phyloP scores from a whole-genome alignment of 2,113 vertebrate genomes.

The Onychostruthus taczanowskii region DNA sequence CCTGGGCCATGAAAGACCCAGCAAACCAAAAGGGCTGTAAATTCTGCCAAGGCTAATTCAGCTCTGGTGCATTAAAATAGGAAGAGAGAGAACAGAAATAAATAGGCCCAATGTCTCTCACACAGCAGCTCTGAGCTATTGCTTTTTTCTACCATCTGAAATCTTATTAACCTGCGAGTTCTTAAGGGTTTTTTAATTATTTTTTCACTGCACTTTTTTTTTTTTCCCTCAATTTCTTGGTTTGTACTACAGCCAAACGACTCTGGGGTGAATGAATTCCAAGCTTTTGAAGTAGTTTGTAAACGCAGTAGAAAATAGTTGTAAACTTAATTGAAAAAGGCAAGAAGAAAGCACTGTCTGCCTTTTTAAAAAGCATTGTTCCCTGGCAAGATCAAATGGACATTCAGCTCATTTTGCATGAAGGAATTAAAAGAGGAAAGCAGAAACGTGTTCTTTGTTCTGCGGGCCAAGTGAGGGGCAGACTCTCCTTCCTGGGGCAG shows the following conservation, averaged over 20 bases:
- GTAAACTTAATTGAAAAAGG: slow-evolving; percentile 42
- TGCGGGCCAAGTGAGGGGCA: neutral
- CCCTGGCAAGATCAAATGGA: neutral
- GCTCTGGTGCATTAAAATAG: neutral
- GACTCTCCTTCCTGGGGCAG: neutral
- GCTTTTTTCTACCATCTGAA: neutral
- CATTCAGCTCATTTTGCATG: neutral
- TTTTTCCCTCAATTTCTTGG: neutral
- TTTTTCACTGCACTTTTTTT: neutral
- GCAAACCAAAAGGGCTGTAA: neutral
- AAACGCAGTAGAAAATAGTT: neutral
- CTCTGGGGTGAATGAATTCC: neutral
- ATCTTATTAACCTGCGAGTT: slow-evolving; percentile 30
- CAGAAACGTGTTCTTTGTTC: neutral
- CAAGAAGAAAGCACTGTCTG: neutral
- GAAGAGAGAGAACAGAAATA: slow-evolving; percentile 4
- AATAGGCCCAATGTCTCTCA: neutral
- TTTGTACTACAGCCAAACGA: neutral
- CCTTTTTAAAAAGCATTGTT: neutral
- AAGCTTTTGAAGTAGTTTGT: slow-evolving; percentile 7
- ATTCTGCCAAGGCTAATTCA: slow-evolving; percentile 7
- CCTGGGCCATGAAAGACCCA: neutral
- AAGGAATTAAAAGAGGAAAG: neutral
- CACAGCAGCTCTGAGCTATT: slow-evolving; percentile 3
- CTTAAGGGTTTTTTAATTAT: neutral